Base-by-base conservation (phyloP, 2,888 invertebrate genomes). In the Saturnia japonica region DNA sequence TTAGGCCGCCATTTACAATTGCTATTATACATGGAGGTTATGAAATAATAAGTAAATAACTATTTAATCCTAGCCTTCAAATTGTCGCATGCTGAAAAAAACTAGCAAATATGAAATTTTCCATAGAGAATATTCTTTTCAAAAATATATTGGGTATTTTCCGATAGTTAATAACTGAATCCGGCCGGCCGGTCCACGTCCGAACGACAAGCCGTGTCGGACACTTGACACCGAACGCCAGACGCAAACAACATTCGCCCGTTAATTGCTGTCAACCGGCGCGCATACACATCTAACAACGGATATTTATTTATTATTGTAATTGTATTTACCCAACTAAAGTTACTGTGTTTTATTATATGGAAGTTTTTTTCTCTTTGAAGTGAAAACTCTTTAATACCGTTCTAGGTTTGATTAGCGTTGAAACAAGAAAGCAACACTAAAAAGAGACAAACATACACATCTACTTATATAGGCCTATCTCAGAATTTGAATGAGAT, bases 181-280 rank as follows among this genome's bases (percentile, higher is more conserved):
- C 45, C 68, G 57, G 64, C 60, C 71, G 66, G 68, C 54, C 71
- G 66, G 72, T 64, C 67, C 71, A 70, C 73, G 71, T 72, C 64
- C 74, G 75, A 77, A 75, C 78, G 81, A 82, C 81, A 77, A 74
- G 77, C 77, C 80, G 76, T 74, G 77, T 75, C 79, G 75, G 84
- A 82, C 82, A 87, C 85, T 85, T 83, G 88, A 88, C 85, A 84
- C 82, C 82, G 84, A 82, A 79, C 80, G 74, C 74, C 79, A 78
- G 80, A 81, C 77, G 76, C 78, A 83, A 82, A 80, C 81, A 83
- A 81, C 81, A 78, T 77, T 75, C 74, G 75, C 74, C 78, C 81
- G 80, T 78, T 84, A 84, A 83, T 83, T 80, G 83, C 79, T 80
- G 80, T 80, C 81, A 79, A 75, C 79, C 40, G 40, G 19, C 40